phyloP scores from a whole-genome alignment of 2,113 vertebrate genomes.

The Geothlypis trichas region DNA sequence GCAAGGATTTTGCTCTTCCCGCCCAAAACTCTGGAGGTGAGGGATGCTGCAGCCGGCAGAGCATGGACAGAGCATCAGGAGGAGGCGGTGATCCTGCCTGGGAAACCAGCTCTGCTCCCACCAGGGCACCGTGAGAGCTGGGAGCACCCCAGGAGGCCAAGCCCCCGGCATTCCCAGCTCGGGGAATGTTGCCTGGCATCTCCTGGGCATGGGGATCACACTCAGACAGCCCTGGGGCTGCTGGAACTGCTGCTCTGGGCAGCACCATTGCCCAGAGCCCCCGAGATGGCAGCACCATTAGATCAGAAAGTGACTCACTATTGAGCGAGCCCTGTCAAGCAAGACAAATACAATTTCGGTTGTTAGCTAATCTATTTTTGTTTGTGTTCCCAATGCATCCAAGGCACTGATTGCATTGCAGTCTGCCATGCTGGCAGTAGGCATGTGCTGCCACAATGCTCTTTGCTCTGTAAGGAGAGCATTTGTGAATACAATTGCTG shows the following conservation, averaged over 20 bases:
- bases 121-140: background rate
- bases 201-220: background rate
- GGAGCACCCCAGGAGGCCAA: background rate
- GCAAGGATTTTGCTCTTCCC: background rate
- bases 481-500: conserved; percentile 37
- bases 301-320: conserved; percentile 49
- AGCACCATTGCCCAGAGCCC: background rate
- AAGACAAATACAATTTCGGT: conserved; percentile 30
- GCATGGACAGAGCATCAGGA: accelerated
- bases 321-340: background rate
- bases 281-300: background rate
- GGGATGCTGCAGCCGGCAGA: background rate
- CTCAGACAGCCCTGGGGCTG: background rate
- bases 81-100: background rate
- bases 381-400: conserved; percentile 56
- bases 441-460: background rate
- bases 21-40: background rate
- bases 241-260: background rate
- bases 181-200: background rate
- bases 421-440: background rate
- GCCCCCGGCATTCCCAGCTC: background rate
- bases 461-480: conserved; percentile 16
- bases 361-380: conserved; percentile 62
- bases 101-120: background rate
- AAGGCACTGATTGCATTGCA: conserved; percentile 26